Base-by-base conservation (phyloP, 2,888 invertebrate species). In the Caprella mutica region DNA sequence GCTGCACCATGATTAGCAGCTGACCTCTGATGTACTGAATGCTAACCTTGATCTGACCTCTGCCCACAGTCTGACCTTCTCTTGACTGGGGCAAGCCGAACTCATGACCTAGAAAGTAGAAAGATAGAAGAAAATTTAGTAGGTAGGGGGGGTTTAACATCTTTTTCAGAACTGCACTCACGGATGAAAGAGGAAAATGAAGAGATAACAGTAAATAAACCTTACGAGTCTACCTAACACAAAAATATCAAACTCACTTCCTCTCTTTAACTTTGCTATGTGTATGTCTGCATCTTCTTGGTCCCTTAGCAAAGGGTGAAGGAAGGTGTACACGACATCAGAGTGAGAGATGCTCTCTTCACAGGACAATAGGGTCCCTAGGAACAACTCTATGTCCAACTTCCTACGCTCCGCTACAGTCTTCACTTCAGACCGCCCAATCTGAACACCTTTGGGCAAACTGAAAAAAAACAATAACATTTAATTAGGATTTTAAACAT, bases 301-400 rank as follows among this genome's bases (percentile, higher is more conserved):
- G 75, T 97, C 97, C 65, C 96, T 77, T 63, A 94, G 75, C 64
- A 97, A 75, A 2, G 96, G 93, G 76, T 98, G 98, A 77, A 97
- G 97, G 77, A 98, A 98, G 0, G 97, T 98, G 72, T 97, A 97
- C 1, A 98, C 93, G 55, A 98, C 78, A 73, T 94, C 92, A 6
- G 86, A 88, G 76, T 97, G 94, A 0, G 91, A 85, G 67, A 98
- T 91, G 77, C 97, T 96, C 67, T 89, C 85, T 0, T 91, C 86
- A 70, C 92, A 82, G 68, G 78, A 78, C 74, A 93, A 90, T 55
- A 98, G 76, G 0, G 88, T 85, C 44, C 82, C 78, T 5, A 98
- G 79, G 74, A 97, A 97, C 58, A 82, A 80, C 70, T 88, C 86
- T 60, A 98, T 85, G 72, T 93, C 91, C 4, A 81, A 78, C 70